phyloP scores from a whole-genome alignment of 2,113 vertebrate genomes.

The Erythrocercus mccallii region DNA sequence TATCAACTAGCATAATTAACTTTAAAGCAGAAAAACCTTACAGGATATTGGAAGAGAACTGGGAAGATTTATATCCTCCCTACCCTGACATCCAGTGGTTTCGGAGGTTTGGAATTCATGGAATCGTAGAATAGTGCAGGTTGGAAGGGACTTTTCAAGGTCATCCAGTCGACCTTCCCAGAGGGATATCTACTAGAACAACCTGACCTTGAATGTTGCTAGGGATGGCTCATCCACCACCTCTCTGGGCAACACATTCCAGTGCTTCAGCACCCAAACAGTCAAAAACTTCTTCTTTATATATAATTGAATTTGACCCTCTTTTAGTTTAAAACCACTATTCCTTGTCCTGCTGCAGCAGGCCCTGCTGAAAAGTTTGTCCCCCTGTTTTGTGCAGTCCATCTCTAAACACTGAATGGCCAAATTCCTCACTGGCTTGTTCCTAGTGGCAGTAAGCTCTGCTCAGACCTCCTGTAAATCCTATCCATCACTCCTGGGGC shows the following conservation, averaged over 20 bases:
- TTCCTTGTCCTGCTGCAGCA: neutral
- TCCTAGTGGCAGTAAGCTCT: neutral
- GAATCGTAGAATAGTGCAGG: neutral
- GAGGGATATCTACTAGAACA: neutral
- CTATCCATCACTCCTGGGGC: too few relatives aligned
- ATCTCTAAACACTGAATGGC: neutral
- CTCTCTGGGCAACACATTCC: neutral
- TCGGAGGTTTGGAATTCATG: neutral
- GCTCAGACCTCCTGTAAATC: neutral
- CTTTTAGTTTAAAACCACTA: neutral
- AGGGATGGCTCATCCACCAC: neutral
- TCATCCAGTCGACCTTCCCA: neutral
- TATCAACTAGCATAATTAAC: neutral
- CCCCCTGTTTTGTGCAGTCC: neutral
- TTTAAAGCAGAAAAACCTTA: neutral
- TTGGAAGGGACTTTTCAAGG: neutral
- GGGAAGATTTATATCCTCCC: neutral
- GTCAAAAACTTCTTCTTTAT: neutral
- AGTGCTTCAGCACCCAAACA: neutral
- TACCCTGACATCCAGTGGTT: neutral
- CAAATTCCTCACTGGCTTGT: neutral
- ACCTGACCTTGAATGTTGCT: neutral
- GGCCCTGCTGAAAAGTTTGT: neutral
- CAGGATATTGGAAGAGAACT: neutral
- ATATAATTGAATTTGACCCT: accelerated